Conservation (phyloP, 2,113 vertebrate genomes). For the Micromys minutus region DNA sequence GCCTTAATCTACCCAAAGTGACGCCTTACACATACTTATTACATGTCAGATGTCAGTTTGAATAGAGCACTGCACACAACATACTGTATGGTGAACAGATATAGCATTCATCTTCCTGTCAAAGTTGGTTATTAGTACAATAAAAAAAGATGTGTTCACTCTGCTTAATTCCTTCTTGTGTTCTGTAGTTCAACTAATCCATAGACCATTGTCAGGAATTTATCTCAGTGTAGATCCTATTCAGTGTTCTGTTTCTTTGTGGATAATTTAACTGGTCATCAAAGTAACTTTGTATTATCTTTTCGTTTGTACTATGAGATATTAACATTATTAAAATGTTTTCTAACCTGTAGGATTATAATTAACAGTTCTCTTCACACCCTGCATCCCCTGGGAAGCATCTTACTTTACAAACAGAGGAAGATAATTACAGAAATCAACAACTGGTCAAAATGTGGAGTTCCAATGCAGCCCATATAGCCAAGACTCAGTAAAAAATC, state of each 20-base stretch:
- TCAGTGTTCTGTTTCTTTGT: background rate
- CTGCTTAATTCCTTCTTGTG: background rate
- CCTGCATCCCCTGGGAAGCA: background rate
- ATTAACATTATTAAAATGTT: background rate
- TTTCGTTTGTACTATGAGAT: background rate
- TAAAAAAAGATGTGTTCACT: background rate
- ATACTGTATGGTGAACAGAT: too few relatives aligned
- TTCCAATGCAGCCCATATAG: background rate
- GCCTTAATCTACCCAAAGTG: background rate
- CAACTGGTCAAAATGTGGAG: too few relatives aligned
- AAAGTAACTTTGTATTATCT: background rate
- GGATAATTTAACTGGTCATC: background rate
- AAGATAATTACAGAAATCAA: background rate
- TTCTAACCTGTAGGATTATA: background rate
- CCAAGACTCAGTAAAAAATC: background rate
- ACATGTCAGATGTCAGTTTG: background rate
- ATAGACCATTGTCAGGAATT: background rate
- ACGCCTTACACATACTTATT: background rate
- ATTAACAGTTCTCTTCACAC: background rate
- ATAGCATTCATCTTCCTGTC: background rate
- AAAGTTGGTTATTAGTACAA: background rate
- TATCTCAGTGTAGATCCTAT: background rate
- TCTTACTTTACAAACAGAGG: background rate
- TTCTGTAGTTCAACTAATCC: background rate
- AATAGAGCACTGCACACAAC: background rate